Conservation (phyloP, 2,797 vertebrate genomes). For the Oreortyx pictus region DNA sequence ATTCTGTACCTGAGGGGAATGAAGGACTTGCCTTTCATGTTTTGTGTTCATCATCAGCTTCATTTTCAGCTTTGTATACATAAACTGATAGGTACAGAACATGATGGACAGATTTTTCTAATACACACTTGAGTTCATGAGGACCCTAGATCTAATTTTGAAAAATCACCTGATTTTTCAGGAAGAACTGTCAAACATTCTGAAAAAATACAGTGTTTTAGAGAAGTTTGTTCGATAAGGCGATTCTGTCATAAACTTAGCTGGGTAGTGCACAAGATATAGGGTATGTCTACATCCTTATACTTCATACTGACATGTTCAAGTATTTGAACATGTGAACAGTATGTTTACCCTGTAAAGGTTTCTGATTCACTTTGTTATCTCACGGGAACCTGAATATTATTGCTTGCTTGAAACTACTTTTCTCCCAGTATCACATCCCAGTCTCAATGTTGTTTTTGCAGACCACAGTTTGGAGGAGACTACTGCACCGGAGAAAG, state of each 20-base stretch:
- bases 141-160: neutral
- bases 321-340: neutral
- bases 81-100: neutral
- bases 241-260: neutral
- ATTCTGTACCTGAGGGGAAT: neutral
- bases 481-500: conserved; percentile 96
- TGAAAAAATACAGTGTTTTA: neutral
- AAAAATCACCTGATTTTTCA: neutral
- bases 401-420: fast-evolving
- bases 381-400: neutral
- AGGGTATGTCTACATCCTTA: neutral
- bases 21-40: neutral
- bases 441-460: neutral
- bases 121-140: neutral
- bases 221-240: neutral
- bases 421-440: neutral
- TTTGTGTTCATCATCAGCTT: neutral
- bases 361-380: neutral
- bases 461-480: conserved; percentile 93
- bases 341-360: neutral
- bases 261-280: neutral
- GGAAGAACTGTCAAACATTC: neutral
- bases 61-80: neutral
- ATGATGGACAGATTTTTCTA: neutral
- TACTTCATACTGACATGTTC: neutral